Percentiles rank a stretch among this genome's conserved stretches.
Evolutionary conservation across 2,888 invertebrate species (phyloP).

Genomic region (Nematopogon swammerdamellus): DNA sequence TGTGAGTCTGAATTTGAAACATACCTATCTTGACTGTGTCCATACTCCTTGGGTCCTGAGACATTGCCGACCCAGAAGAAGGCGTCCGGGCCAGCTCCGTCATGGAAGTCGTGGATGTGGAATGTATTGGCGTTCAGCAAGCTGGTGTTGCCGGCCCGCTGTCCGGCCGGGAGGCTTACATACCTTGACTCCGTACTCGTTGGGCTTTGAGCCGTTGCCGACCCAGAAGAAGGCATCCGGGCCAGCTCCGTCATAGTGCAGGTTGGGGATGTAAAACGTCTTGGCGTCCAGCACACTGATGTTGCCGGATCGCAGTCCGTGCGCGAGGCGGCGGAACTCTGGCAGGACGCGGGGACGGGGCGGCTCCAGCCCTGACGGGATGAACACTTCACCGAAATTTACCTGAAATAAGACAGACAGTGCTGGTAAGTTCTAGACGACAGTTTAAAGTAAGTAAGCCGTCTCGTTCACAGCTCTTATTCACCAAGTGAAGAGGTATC

Average conservation of each 20-base stretch:
- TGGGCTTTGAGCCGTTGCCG: slow-evolving; percentile 80
- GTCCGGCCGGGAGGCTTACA: too few relatives aligned
- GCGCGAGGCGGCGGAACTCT: slow-evolving; percentile 82
- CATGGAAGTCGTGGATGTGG: slow-evolving; percentile 86
- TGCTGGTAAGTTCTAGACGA: neutral
- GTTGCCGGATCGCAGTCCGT: slow-evolving; percentile 86
- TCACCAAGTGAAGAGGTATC: too few relatives aligned
- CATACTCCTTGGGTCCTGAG: too few relatives aligned
- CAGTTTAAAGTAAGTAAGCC: neutral
- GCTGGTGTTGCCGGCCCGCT: slow-evolving; percentile 79
- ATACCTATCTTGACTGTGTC: too few relatives aligned
- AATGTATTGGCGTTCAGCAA: slow-evolving; percentile 87
- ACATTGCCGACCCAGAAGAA: slow-evolving; percentile 95
- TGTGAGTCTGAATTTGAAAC: too few relatives aligned
- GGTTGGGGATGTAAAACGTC: slow-evolving; percentile 88
- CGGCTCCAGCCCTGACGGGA: slow-evolving; percentile 72
- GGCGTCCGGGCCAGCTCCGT: slow-evolving; percentile 84
- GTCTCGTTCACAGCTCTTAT: neutral
- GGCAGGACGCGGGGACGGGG: slow-evolving; percentile 79
- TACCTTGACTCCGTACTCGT: slow-evolving; percentile 76
- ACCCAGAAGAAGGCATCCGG: slow-evolving; percentile 92
- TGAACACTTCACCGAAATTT: slow-evolving; percentile 83
- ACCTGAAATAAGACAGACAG: slow-evolving; percentile 73
- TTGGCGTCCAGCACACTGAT: slow-evolving; percentile 88
- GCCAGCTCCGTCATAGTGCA: slow-evolving; percentile 87